phyloP scores from a whole-genome alignment of 2,113 vertebrate species.

The Calyptomena viridis region DNA sequence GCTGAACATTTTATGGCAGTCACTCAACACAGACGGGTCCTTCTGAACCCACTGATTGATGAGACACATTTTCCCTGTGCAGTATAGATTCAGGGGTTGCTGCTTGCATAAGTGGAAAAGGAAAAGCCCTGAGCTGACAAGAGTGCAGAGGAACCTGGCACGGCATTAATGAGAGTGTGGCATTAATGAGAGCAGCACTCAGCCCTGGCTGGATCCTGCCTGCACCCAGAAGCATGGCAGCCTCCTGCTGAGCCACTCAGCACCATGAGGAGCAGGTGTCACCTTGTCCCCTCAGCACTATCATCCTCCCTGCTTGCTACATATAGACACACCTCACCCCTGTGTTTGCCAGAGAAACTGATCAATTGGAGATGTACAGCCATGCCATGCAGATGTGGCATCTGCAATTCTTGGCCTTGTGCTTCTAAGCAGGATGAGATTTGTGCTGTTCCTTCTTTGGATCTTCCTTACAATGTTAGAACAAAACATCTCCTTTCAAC shows the following conservation, averaged over 20 bases:
- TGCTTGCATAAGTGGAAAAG: neutral
- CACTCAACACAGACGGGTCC: fast-evolving
- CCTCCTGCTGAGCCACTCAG: neutral
- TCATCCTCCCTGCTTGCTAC: neutral
- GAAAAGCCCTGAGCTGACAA: neutral
- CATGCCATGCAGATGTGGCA: fast-evolving
- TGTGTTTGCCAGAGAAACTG: neutral
- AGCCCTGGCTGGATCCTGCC: neutral
- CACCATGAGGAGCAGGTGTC: neutral
- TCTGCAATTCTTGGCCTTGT: neutral
- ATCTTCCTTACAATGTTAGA: neutral
- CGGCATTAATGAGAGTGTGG: fast-evolving
- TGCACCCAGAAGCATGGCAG: neutral
- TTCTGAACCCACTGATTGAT: neutral
- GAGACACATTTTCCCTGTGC: neutral
- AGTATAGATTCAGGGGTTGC: neutral
- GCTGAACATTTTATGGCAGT: neutral
- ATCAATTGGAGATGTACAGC: neutral
- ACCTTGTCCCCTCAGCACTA: neutral
- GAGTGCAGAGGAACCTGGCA: neutral
- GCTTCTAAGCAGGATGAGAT: neutral
- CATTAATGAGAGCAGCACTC: neutral
- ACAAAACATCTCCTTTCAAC: neutral
- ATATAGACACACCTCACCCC: neutral
- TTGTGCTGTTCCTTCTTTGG: neutral